phyloP scores from a whole-genome alignment of 2,113 vertebrate genomes.

The Stercorarius parasiticus region DNA sequence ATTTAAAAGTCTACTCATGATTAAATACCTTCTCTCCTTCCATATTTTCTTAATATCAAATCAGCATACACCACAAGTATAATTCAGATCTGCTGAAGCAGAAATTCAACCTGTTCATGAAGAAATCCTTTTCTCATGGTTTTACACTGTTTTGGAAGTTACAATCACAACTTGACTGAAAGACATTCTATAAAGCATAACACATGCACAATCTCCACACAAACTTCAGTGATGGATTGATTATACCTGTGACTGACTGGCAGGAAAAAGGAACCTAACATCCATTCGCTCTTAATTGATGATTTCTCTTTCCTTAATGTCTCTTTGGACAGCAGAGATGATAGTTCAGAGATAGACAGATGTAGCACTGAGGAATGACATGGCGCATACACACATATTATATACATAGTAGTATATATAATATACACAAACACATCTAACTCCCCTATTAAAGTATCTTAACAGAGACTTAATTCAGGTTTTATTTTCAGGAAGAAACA shows the following conservation, averaged over 20 bases:
- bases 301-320: neutral
- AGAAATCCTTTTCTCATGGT: neutral
- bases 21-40: neutral
- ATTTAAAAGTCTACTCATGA: neutral
- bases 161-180: neutral
- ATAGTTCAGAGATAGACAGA: neutral
- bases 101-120: neutral
- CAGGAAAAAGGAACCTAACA: neutral
- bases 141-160: neutral
- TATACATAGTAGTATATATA: neutral
- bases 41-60: neutral
- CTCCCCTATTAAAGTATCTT: neutral
- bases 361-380: neutral
- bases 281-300: neutral
- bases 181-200: neutral
- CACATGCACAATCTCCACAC: neutral
- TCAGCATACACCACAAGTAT: neutral
- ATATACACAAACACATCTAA: neutral
- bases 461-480: neutral
- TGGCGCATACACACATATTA: neutral
- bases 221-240: neutral
- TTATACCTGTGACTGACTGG: neutral
- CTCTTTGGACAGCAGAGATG: neutral
- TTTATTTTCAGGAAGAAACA: neutral
- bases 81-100: neutral